These are phyloP conservation scores for Nycticebus coucang DNA, from an alignment of 2,113 vertebrate species.

Conservation along the genomic window DNA sequence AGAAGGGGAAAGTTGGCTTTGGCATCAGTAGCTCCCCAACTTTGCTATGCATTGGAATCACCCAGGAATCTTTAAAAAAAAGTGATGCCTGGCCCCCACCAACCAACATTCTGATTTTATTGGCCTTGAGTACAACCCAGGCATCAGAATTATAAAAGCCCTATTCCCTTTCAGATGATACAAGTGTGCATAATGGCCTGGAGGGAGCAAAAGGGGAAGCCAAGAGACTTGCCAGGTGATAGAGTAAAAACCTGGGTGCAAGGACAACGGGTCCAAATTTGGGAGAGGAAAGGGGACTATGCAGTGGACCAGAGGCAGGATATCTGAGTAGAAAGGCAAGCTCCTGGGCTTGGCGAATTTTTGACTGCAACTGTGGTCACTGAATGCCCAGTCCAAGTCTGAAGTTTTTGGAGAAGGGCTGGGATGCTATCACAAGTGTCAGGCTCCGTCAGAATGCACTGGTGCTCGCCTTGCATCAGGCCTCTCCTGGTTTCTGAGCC, in stretches of 20 bases:
- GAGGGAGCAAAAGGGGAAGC: background rate
- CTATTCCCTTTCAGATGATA: background rate
- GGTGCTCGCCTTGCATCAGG: background rate
- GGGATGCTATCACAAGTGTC: background rate
- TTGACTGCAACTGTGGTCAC: background rate
- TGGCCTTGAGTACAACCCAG: background rate
- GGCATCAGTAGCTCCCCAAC: background rate
- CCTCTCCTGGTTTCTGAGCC: background rate
- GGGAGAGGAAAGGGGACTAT: background rate
- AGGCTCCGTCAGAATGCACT: background rate
- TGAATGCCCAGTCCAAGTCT: background rate
- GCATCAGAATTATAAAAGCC: conserved; percentile 5
- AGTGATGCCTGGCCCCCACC: background rate
- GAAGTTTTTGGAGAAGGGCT: background rate
- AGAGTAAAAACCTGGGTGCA: background rate
- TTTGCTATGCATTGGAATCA: background rate
- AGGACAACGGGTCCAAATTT: background rate
- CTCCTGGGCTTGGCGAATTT: background rate
- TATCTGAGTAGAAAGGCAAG: background rate
- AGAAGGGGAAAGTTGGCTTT: background rate
- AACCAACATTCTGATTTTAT: background rate
- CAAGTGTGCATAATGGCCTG: background rate
- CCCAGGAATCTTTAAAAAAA: background rate
- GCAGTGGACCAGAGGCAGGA: background rate
- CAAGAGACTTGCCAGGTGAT: background rate